Evolutionary conservation across 2,888 invertebrate genomes (phyloP).

Genomic region (Macrophya annulata): DNA sequence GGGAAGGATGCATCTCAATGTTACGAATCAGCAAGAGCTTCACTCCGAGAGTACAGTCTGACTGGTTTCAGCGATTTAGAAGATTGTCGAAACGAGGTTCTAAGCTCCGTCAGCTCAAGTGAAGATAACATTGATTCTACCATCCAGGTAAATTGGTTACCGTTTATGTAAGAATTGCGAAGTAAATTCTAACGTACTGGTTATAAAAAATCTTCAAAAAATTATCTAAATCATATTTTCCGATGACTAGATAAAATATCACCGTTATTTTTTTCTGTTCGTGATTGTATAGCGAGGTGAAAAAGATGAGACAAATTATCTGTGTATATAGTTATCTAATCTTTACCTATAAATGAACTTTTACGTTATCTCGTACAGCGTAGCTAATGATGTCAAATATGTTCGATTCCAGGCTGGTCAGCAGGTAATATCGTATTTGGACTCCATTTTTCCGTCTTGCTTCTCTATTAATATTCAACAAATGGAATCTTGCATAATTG

Average conservation of each 20-base stretch:
- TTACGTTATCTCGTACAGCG: not conserved
- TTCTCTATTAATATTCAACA: constrained; percentile 21
- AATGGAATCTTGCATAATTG: constrained; percentile 58
- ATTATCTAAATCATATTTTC: too few species aligned
- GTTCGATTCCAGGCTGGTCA: constrained; percentile 66
- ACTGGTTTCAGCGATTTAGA: constrained; percentile 58
- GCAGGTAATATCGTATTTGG: constrained; percentile 59
- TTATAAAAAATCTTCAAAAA: too few species aligned
- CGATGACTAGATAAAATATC: too few species aligned
- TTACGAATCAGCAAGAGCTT: constrained; percentile 59
- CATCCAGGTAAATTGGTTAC: constrained; percentile 49
- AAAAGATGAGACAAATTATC: too few species aligned
- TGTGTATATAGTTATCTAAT: not conserved
- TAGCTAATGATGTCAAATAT: not conserved
- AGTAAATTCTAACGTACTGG: too few species aligned
- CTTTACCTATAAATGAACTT: not conserved
- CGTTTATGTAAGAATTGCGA: too few species aligned
- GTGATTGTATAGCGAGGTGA: too few species aligned
- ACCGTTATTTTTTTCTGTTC: too few species aligned
- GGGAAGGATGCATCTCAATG: constrained; percentile 60
- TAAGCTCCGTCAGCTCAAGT: constrained; percentile 49
- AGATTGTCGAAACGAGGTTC: constrained; percentile 54
- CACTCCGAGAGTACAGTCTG: constrained; percentile 56
- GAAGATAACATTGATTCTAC: constrained; percentile 58
- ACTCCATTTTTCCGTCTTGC: constrained; percentile 57